Base-by-base conservation (phyloP, 2,113 vertebrate genomes). In the Aplodontia rufa region DNA sequence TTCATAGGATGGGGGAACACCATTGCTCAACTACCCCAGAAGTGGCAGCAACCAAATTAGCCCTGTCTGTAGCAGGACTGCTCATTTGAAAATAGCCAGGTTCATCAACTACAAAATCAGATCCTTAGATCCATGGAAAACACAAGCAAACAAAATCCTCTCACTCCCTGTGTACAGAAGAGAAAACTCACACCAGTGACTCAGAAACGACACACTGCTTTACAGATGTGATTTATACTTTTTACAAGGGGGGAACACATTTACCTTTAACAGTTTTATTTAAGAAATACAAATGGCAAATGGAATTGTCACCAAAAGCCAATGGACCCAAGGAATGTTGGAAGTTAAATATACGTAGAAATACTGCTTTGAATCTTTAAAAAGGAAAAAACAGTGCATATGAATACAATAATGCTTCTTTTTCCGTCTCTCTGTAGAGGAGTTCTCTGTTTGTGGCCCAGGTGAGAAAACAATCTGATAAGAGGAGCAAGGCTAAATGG, bases 401-500 rank as follows among this genome's bases (percentile, higher is more conserved):
- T 45, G 76, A 93, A 80, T 83, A 95, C 93, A 97, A 94, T 91
- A 94, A 96, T 95, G 97, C 96, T 97, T 96, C 96, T 97, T 98
- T 95, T 96, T 96, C 13, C 53, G 82, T 80, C 86, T 83, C 68
- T 97, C 97, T 97, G 96, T 47, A 2, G 47, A 97, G 90, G 95
- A 98, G 97, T 94, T 96, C 97, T 96, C 97, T 95, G 96, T 96
- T 98, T 98, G 97, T 96, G 97, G 97, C 97, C 98, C 89, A 5
- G 87, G 93, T 83, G 94, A 97, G 97, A 62, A 97, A 95, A 98
- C 13, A 37, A 98, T 98, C 98, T 98, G 98, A 98, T 98, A 98
- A 98, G 97, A 96, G 96, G 66, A 97, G 97, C 74, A 90, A 98
- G 98, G 98, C 97, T 98, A 98, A 98, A 98, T 97, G 98, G 98